phyloP scores from a whole-genome alignment of 2,113 vertebrate genomes.

The Ploceus nigricollis region DNA sequence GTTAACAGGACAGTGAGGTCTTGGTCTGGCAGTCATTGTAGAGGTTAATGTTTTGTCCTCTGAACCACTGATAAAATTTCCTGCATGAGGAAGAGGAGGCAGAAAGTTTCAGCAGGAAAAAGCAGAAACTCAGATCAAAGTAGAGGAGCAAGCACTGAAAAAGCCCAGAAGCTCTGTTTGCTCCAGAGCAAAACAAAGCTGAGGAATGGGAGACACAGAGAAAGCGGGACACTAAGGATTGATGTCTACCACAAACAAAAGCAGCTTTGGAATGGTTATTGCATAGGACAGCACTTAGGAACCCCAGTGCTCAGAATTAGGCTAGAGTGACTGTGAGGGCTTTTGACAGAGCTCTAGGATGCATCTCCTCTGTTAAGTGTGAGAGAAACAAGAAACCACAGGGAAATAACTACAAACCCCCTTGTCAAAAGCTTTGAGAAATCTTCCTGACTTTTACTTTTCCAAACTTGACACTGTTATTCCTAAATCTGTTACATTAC shows the following conservation, averaged over 20 bases:
- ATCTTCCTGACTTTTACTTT: neutral
- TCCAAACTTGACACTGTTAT: neutral
- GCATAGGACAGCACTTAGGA: neutral
- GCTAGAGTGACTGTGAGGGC: neutral
- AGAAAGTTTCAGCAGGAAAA: neutral
- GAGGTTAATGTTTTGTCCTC: neutral
- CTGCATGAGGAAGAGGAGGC: neutral
- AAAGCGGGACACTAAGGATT: neutral
- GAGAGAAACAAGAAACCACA: neutral
- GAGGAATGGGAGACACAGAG: neutral
- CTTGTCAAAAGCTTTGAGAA: constrained; percentile 29
- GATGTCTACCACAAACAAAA: neutral
- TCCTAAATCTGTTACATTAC: neutral
- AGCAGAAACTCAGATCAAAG: neutral
- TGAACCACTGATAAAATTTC: neutral
- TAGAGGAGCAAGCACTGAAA: neutral
- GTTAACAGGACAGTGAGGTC: neutral
- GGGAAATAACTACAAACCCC: neutral
- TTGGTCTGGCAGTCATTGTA: neutral
- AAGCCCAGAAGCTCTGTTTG: neutral
- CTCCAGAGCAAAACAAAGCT: neutral
- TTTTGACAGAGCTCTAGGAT: neutral
- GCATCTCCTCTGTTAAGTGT: neutral
- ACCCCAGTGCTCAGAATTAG: neutral
- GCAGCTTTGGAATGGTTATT: neutral